Evolutionary conservation across 2,113 vertebrate species (phyloP).

Genomic region (Psilopsiagon aymara): DNA sequence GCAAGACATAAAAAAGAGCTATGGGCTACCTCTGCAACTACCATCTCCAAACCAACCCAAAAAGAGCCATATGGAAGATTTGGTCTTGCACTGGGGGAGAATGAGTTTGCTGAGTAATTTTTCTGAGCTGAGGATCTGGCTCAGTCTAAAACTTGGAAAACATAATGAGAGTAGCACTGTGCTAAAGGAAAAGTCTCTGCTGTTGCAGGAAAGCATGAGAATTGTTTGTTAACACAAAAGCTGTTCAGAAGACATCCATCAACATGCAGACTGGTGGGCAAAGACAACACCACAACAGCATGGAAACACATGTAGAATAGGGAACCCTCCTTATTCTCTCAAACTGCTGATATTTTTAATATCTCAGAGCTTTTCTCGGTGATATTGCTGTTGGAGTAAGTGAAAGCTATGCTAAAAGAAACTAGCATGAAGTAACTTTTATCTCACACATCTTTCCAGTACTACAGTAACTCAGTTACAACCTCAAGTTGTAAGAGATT

Average conservation of each 20-base stretch:
- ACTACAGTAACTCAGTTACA: background rate
- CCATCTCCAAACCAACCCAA: background rate
- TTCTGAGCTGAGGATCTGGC: background rate
- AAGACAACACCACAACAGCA: background rate
- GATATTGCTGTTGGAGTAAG: background rate
- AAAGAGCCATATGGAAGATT: background rate
- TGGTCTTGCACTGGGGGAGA: background rate
- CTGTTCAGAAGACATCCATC: background rate
- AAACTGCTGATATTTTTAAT: background rate
- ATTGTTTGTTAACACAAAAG: background rate
- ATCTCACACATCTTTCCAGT: background rate
- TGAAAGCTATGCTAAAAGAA: background rate
- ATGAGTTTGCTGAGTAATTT: background rate
- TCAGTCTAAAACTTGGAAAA: background rate
- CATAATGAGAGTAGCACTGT: background rate
- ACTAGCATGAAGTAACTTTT: background rate
- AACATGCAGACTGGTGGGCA: background rate
- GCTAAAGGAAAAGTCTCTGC: background rate
- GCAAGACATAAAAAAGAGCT: background rate
- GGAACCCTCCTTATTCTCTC: background rate
- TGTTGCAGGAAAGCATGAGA: background rate
- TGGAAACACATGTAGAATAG: background rate
- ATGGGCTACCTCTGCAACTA: background rate
- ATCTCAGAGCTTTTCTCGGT: background rate
- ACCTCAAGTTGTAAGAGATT: background rate